Base-by-base conservation (phyloP, 2,797 vertebrate species). In the Periophthalmus magnuspinnatus region DNA sequence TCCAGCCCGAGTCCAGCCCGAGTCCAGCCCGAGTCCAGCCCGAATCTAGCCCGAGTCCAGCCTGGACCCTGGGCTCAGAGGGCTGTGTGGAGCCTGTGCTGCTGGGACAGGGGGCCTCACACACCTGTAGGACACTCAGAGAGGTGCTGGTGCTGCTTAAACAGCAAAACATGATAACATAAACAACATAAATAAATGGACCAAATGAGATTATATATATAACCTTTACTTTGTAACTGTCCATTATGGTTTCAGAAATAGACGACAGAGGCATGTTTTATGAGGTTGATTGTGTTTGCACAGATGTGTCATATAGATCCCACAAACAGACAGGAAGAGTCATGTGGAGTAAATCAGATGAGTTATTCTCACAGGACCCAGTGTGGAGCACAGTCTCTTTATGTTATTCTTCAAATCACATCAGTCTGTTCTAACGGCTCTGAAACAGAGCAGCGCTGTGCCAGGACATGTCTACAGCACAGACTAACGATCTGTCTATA, bases 291-390 rank as follows among this genome's bases (percentile, higher is more conserved):
- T 65, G 22, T 64, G 48, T 72, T 52, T n/a, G 47, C 47, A 57
- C 74, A 78, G 67, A 75, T 70, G 54, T 38, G 62, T 72, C 56
- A 65, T 70, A 33, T 69, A 36, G 38, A 59, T 67, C 72, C 71
- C 50, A 38, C 36, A 71, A 79, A 78, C 55, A 81, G 69, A 85
- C 45, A 64, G 5, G 3, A 79, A 79, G 66, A 69, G 54, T 68
- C 70, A 67, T 61, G 47, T 67, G 45, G 55, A 75, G 14, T 65
- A 84, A 79, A 76, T 73, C 74, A 70, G 66, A 86, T 70, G 61
- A 70, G 67, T 69, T 71, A 67, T 70, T 74, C 66, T 75, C 80
- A 16, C 65, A 70, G 72, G 68, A 61, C 65, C 62, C 48, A 65
- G 74, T 57, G 68, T 48, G 70, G 83, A 58, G 72, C 32, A 14